Evolutionary conservation across 2,888 invertebrate species (phyloP), one percentile per base, ranked within the genome.

Genomic region (Chrysolina oricalcia): DNA sequence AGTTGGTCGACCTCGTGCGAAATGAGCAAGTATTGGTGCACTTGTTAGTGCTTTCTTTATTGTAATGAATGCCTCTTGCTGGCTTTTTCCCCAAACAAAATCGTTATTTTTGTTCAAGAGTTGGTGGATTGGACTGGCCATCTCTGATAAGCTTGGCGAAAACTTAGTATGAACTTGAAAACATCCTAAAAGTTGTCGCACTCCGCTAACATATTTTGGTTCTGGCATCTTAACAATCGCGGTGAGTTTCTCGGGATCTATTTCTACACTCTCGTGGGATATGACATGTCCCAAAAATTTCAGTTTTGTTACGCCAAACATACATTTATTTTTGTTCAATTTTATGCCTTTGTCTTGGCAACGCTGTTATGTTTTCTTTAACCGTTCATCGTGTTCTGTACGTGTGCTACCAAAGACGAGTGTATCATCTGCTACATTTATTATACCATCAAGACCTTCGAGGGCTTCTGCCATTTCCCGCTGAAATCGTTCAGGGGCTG

Each of bases 1-100:
- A 10, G 70, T 73, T 53, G 27, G 21, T 46, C 69, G 53, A 11
- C 74, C 73, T 19, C 81, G 80, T 74, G 87, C 84, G 76, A 81
- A 88, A 21, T 79, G 70, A 2, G 85, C 82, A 40, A 87, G 78
- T 0, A 82, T 79, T 5, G 86, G 86, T 0, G 82, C 74, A 59
- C 75, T 68, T 8, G 81, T 75, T 6, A 87, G 63, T 41, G 19
- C n/a, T 17, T 17, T 11, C 17, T 53, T 53, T 10, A 53, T 53
- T 53, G 5, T 10, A 17, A 15, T 17, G n/a, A 53, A 53, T n/a
- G 53, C 53, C 21, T 17, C 53, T 53, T 53, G 19, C 19, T 53
- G 53, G 9, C 17, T 21, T n/a, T 53, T 21, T 15, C 19, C 21
- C 53, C 53, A 53, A 53, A 17, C 5, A n/a, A 53, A 53, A 19